Conservation (phyloP, 2,888 invertebrate species). For the Plagodis dolabraria region DNA sequence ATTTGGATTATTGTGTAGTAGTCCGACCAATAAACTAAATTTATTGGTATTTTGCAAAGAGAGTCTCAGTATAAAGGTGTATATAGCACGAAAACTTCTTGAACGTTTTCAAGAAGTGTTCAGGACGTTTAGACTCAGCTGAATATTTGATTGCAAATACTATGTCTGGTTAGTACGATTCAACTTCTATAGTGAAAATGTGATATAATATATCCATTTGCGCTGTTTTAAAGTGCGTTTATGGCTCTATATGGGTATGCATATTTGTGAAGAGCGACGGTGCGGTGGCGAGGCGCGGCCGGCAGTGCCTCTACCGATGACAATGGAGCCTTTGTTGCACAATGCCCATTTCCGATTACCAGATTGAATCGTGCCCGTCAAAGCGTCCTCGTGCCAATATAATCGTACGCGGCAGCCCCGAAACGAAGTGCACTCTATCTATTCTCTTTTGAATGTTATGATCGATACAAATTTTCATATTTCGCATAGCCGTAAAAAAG, state of each 20-base stretch:
- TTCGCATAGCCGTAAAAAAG: neutral
- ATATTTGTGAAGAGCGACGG: conserved; percentile 59
- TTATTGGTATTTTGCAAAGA: no score
- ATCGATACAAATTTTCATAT: conserved; percentile 26
- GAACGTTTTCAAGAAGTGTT: no score
- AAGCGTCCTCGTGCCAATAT: conserved; percentile 65
- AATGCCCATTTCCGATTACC: conserved; percentile 84
- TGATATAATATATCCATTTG: neutral
- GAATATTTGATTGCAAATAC: neutral
- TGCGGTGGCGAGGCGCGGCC: conserved; percentile 36
- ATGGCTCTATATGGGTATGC: conserved; percentile 44
- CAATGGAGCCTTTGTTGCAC: conserved; percentile 81
- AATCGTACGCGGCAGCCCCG: conserved; percentile 52
- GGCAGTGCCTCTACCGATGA: conserved; percentile 47
- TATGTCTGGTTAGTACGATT: no score
- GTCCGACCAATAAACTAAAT: no score
- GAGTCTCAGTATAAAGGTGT: no score
- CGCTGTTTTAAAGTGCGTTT: conserved; percentile 5
- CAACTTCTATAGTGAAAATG: no score
- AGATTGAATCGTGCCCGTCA: conserved; percentile 80
- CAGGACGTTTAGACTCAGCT: no score
- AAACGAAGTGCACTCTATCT: conserved; percentile 1
- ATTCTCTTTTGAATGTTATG: conserved; percentile 16
- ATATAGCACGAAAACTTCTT: no score
- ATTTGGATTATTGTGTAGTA: no score